These are phyloP conservation scores for Magallana ariakensis DNA, from an alignment of 1,140 invertebrate genomes.

Conservation along the genomic window DNA sequence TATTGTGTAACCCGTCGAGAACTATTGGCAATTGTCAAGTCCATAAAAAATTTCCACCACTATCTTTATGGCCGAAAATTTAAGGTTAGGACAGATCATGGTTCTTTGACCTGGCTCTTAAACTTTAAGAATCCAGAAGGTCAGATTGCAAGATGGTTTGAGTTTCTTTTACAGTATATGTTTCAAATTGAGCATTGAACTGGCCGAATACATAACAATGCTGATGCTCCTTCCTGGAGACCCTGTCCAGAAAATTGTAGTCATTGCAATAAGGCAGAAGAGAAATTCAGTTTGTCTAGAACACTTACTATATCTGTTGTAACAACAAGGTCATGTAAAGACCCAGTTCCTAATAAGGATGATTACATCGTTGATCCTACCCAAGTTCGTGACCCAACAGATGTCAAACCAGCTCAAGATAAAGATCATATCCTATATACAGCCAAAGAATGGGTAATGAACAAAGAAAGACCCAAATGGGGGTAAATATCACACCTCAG, in stretches of 20 bases:
- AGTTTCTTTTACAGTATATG: conserved; percentile 64
- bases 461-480: conserved; percentile 49
- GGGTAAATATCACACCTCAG: conserved; percentile 40
- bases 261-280: conserved; percentile 4
- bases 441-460: not conserved
- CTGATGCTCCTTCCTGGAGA: conserved; percentile 60
- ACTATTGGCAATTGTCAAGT: conserved; percentile 56
- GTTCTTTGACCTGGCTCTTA: conserved; percentile 57
- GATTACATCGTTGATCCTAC: not conserved
- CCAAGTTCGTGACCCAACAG: not conserved
- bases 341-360: no score
- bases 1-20: conserved; percentile 76
- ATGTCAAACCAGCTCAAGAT: not conserved
- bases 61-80: conserved; percentile 63
- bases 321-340: not conserved
- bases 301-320: not conserved
- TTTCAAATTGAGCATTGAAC: conserved; percentile 58
- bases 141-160: conserved; percentile 62
- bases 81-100: conserved; percentile 42
- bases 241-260: conserved; percentile 35
- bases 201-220: conserved; percentile 65
- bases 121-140: conserved; percentile 49
- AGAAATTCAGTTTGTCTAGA: not conserved
- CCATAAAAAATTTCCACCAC: conserved; percentile 54
- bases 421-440: not conserved